These are phyloP conservation scores for Crossaster papposus DNA, from an alignment of 53 echinoderm and acorn worm species.

Conservation along the genomic window DNA sequence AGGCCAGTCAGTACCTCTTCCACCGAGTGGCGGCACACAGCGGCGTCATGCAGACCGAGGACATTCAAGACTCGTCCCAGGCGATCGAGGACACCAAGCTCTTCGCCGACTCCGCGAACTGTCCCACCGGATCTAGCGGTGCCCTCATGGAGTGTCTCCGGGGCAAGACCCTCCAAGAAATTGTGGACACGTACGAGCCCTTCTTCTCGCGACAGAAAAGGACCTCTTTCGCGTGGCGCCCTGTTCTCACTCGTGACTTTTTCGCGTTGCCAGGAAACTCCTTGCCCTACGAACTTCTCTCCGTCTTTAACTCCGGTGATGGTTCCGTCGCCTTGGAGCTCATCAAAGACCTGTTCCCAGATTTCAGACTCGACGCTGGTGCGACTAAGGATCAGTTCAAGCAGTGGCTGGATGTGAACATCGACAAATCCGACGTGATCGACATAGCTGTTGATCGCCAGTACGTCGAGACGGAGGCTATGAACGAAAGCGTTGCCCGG, in stretches of 20 bases:
- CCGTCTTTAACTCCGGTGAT: slow-evolving; percentile 26
- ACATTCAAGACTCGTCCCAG: not conserved
- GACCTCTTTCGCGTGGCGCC: not conserved
- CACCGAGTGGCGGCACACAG: slow-evolving; percentile 77
- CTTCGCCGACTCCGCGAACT: not conserved
- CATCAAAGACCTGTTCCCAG: slow-evolving; percentile 1
- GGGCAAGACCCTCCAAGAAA: not conserved
- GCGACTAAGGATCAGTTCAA: slow-evolving; percentile 8
- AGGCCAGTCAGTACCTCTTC: slow-evolving; percentile 67
- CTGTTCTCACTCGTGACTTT: slow-evolving; percentile 15
- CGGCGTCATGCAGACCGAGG: not conserved
- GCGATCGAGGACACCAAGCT: not conserved
- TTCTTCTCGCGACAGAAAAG: not conserved
- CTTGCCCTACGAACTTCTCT: not conserved
- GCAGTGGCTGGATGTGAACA: not conserved
- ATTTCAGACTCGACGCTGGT: not conserved
- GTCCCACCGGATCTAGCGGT: not conserved
- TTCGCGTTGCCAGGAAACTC: not conserved
- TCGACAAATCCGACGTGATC: not conserved
- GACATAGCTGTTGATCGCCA: not conserved
- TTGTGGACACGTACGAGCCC: not conserved
- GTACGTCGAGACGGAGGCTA: not conserved
- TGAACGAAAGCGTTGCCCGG: slow-evolving; percentile 13
- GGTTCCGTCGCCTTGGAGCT: slow-evolving; percentile 22
- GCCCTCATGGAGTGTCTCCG: slow-evolving; percentile 6